phyloP scores from a whole-genome alignment of 2,113 vertebrate species.

The Synchiropus splendidus region DNA sequence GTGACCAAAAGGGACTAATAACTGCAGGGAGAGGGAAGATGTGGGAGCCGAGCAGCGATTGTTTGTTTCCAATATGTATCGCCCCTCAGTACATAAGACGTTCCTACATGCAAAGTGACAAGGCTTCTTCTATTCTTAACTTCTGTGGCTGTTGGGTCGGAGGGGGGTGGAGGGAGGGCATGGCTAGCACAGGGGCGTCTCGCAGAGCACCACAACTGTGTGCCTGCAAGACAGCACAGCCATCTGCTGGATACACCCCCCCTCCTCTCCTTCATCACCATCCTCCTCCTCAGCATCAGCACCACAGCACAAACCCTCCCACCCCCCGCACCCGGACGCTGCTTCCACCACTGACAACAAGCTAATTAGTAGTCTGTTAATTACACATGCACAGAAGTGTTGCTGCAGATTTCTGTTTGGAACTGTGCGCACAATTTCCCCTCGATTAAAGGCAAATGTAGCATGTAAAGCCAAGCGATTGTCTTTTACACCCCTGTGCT shows the following conservation, averaged over 20 bases:
- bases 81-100: conserved; percentile 38
- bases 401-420: conserved; percentile 38
- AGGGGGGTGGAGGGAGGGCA: conserved; percentile 8
- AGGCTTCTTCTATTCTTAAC: conserved; percentile 69
- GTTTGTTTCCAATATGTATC: conserved; percentile 47
- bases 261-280: conserved; percentile 4
- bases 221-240: conserved; percentile 53
- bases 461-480: conserved; percentile 50
- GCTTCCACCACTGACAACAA: conserved; percentile 46
- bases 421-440: conserved; percentile 26
- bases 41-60: conserved; percentile 25
- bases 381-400: conserved; percentile 50
- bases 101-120: conserved; percentile 63
- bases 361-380: conserved; percentile 58
- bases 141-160: conserved; percentile 46
- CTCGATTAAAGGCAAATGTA: conserved; percentile 60
- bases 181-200: conserved; percentile 40
- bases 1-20: conserved; percentile 59
- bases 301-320: conserved; percentile 15
- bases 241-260: conserved; percentile 51
- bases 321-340: conserved; percentile 20
- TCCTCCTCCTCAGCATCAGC: conserved; percentile 7
- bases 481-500: conserved; percentile 31
- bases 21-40: conserved; percentile 31
- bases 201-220: conserved; percentile 40